Evolutionary conservation across 2,797 vertebrate species (phyloP).

Genomic region (Sandelia bainsii): DNA sequence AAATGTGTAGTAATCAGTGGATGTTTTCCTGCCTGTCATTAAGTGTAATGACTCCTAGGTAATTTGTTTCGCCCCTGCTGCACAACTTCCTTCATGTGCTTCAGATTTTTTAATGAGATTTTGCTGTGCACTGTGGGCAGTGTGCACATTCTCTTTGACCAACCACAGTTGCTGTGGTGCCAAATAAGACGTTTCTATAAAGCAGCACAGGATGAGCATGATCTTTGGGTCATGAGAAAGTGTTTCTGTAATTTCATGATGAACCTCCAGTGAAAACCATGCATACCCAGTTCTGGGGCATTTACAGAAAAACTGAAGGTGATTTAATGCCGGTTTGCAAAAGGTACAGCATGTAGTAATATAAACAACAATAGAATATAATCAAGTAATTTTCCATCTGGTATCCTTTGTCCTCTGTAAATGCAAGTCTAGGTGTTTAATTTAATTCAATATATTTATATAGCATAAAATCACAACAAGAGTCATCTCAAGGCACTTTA

Average conservation of each 20-base stretch:
- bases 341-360: not conserved
- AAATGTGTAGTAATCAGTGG: conserved; percentile 30
- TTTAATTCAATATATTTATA: too few relatives aligned
- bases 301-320: not conserved
- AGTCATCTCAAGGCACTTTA: too few relatives aligned
- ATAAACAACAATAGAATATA: too few relatives aligned
- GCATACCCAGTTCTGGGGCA: not conserved
- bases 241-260: conserved; percentile 46
- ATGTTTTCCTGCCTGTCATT: conserved; percentile 40
- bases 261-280: not conserved
- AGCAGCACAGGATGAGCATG: conserved; percentile 40
- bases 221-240: conserved; percentile 60
- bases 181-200: conserved; percentile 43
- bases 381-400: too few relatives aligned
- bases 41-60: conserved; percentile 53
- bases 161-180: conserved; percentile 42
- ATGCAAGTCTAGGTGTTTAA: too few relatives aligned
- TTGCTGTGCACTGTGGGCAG: conserved; percentile 44
- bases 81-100: conserved; percentile 56
- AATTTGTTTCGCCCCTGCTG: conserved; percentile 36
- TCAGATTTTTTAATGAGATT: conserved; percentile 56
- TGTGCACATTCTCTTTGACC: conserved; percentile 54
- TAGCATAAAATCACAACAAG: too few relatives aligned
- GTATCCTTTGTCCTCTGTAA: too few relatives aligned
- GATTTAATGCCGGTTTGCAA: not conserved